phyloP scores from a whole-genome alignment of 2,113 vertebrate genomes.

The Odontesthes bonariensis region DNA sequence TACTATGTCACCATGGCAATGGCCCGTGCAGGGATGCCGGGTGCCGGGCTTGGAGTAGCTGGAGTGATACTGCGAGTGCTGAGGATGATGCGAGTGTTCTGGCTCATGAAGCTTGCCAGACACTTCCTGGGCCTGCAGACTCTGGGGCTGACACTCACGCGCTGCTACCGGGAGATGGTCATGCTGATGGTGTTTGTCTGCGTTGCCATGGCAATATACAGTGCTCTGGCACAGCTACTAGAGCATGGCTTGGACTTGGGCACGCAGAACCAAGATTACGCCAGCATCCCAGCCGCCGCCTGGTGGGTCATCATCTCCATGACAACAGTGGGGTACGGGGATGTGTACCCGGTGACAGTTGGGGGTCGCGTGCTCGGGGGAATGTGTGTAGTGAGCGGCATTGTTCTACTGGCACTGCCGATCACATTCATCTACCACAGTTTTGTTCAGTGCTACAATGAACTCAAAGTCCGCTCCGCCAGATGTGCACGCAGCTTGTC shows the following conservation, averaged over 20 bases:
- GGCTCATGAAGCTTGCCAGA: constrained; percentile 98
- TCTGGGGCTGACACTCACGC: constrained; percentile 94
- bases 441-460: constrained; percentile 98
- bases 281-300: constrained; percentile 97
- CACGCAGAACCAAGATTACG: constrained; percentile 91
- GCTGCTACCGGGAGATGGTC: constrained; percentile 98
- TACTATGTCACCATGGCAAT: constrained; percentile 93
- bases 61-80: constrained; percentile 94
- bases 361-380: constrained; percentile 97
- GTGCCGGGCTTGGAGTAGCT: constrained; percentile 94
- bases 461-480: constrained; percentile 95
- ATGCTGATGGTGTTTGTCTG: constrained; percentile 98
- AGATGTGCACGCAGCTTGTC: constrained; percentile 91
- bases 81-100: constrained; percentile 99
- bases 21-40: constrained; percentile 90
- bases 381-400: constrained; percentile 97
- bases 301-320: constrained; percentile 99
- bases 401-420: constrained; percentile 95
- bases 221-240: constrained; percentile 96
- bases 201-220: constrained; percentile 99
- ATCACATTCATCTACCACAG: constrained; percentile 99
- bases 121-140: constrained; percentile 99
- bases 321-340: constrained; percentile 99
- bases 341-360: constrained; percentile 96
- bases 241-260: constrained; percentile 96